Conservation (phyloP, 2,797 vertebrate genomes). For the Podarcis lilfordi region DNA sequence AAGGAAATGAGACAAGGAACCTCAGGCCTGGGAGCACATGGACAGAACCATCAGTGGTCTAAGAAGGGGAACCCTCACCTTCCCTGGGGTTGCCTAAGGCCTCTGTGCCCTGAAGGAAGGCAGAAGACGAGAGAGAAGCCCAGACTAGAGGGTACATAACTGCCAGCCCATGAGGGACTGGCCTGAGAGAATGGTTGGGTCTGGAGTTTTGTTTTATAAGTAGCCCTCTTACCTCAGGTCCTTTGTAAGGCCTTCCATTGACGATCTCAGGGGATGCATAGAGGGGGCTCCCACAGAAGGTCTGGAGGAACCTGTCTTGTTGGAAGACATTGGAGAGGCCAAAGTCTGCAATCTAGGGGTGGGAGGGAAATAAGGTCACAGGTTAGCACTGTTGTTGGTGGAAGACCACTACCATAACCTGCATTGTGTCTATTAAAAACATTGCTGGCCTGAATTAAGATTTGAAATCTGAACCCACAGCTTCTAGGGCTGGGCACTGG, state of each 20-base stretch:
- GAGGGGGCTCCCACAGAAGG: slow-evolving; percentile 94
- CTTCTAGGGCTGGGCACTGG: not conserved
- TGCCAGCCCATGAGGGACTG: no score
- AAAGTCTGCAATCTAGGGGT: slow-evolving; percentile 92
- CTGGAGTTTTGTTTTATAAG: not conserved
- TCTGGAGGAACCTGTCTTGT: slow-evolving; percentile 89
- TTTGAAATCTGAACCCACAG: not conserved
- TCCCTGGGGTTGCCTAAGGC: no score
- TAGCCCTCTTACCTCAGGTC: slow-evolving; percentile 83
- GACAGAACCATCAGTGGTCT: no score
- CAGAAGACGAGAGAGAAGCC: no score
- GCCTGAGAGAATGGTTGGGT: no score
- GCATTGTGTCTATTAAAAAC: not conserved
- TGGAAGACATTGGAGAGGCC: slow-evolving; percentile 94
- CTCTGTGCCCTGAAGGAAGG: no score
- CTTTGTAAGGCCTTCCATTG: slow-evolving; percentile 91
- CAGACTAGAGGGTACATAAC: no score
- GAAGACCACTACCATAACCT: not conserved
- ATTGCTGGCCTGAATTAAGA: not conserved
- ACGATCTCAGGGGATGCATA: slow-evolving; percentile 97
- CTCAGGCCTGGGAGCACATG: no score
- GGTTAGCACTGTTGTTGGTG: not conserved
- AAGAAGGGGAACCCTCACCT: no score
- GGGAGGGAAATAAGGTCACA: accelerated
- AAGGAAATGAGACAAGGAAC: not conserved